Evolutionary conservation across 2,113 vertebrate genomes (phyloP).

Genomic region (Crotalus viridis): DNA sequence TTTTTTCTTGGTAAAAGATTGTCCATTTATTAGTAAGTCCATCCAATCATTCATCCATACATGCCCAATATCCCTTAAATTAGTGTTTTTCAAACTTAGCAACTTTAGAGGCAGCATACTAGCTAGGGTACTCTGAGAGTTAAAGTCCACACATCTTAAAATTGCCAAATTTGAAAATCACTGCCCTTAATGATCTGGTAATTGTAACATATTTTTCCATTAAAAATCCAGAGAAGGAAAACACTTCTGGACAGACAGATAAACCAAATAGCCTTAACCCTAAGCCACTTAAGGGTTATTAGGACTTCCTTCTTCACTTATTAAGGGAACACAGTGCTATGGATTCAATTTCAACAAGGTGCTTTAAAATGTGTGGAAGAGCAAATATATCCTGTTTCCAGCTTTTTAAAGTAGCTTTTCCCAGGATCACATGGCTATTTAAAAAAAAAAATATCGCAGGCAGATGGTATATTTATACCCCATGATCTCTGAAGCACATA

Average conservation of each 20-base stretch:
- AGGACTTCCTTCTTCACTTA: not conserved
- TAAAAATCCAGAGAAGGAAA: not conserved
- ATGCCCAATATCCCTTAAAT: not conserved
- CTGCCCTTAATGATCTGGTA: not conserved
- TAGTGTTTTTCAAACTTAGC: not conserved
- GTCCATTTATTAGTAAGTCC: not conserved
- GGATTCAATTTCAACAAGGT: not conserved
- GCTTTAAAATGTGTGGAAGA: not conserved
- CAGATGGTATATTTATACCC: not conserved
- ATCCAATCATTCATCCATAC: not conserved
- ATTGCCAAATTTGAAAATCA: not conserved
- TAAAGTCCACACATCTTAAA: not conserved
- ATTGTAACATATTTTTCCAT: not conserved
- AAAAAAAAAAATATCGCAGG: not conserved
- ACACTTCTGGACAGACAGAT: not conserved
- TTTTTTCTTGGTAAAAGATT: not conserved
- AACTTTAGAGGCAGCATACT: not conserved
- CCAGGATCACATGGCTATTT: not conserved
- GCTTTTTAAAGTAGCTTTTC: not conserved
- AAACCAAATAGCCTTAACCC: not conserved
- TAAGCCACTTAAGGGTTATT: not conserved
- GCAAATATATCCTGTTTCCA: not conserved
- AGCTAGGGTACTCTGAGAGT: not conserved
- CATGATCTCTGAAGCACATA: not conserved
- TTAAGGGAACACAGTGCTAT: not conserved